A percentile compares a stretch with the other conserved stretches of the same genome.
These are phyloP conservation scores for Acanthopleura granulata DNA, from an alignment of 2,888 invertebrate species.

Conservation along the genomic window DNA sequence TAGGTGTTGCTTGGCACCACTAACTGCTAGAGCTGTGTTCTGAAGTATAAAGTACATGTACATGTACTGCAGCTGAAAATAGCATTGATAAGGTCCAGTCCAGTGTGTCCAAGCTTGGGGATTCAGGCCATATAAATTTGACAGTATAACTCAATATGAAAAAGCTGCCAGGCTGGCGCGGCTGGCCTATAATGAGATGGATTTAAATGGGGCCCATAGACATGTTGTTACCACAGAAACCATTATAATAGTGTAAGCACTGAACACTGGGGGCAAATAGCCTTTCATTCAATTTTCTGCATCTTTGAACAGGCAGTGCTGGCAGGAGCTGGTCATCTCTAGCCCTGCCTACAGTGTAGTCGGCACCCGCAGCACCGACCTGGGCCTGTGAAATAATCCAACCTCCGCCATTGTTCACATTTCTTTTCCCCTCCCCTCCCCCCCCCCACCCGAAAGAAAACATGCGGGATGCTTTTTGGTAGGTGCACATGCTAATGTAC, in stretches of 20 bases:
- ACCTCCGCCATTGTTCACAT: too few relatives aligned
- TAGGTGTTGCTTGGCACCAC: too few relatives aligned
- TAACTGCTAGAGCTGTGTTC: too few relatives aligned
- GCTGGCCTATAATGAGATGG: conserved; percentile 3
- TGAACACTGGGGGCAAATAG: conserved; percentile 14
- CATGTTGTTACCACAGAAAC: conserved; percentile 19
- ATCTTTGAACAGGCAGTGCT: conserved; percentile 4
- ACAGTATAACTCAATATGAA: conserved; percentile 18
- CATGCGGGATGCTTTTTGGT: too few relatives aligned
- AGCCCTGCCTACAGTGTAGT: neutral
- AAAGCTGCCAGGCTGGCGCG: neutral
- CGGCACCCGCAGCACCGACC: too few relatives aligned
- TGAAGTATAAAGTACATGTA: too few relatives aligned
- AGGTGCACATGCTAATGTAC: too few relatives aligned
- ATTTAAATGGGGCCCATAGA: conserved; percentile 7
- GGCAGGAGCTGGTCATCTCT: conserved; percentile 3
- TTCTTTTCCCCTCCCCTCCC: too few relatives aligned
- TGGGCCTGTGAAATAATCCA: too few relatives aligned
- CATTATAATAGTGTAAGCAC: conserved; percentile 18
- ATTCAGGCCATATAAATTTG: neutral
- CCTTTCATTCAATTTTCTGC: conserved; percentile 20
- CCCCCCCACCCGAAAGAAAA: too few relatives aligned
- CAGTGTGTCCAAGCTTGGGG: neutral
- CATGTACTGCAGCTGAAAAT: too few relatives aligned
- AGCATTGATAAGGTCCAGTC: too few relatives aligned